Conservation (phyloP, 1,140 invertebrate species). For the Hirudo medicinalis region DNA sequence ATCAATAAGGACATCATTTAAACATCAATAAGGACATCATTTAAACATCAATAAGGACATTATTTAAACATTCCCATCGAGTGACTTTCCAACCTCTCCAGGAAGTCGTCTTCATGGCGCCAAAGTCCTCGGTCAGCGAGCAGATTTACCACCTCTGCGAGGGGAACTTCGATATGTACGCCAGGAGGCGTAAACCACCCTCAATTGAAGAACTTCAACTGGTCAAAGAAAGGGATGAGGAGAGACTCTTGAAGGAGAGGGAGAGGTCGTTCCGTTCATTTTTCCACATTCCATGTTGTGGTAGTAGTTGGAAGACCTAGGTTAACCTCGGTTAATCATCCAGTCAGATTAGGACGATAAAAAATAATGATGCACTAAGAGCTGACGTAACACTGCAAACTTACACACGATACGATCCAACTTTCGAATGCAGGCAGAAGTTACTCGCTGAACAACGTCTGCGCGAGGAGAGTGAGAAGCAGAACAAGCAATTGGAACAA, state of each 20-base stretch:
- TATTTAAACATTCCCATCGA: neutral
- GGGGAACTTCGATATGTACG: constrained; percentile 95
- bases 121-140: constrained; percentile 91
- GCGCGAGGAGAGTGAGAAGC: constrained; percentile 34
- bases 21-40: no score
- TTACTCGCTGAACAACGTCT: constrained; percentile 32
- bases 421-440: constrained; percentile 26
- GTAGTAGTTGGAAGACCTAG: no score
- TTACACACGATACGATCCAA: neutral
- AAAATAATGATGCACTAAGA: no score
- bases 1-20: no score
- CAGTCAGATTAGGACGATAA: no score
- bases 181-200: constrained; percentile 86
- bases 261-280: constrained; percentile 4
- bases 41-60: no score
- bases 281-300: neutral
- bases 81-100: constrained; percentile 28
- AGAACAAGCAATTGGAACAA: constrained; percentile 34
- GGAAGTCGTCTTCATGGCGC: constrained; percentile 98
- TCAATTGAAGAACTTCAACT: constrained; percentile 96
- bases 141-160: constrained; percentile 85
- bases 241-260: constrained; percentile 52
- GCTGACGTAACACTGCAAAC: no score
- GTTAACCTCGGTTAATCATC: no score
- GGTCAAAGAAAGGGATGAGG: constrained; percentile 89